phyloP scores from a whole-genome alignment of 1,140 invertebrate species.

The Drosophila trapezifrons region DNA sequence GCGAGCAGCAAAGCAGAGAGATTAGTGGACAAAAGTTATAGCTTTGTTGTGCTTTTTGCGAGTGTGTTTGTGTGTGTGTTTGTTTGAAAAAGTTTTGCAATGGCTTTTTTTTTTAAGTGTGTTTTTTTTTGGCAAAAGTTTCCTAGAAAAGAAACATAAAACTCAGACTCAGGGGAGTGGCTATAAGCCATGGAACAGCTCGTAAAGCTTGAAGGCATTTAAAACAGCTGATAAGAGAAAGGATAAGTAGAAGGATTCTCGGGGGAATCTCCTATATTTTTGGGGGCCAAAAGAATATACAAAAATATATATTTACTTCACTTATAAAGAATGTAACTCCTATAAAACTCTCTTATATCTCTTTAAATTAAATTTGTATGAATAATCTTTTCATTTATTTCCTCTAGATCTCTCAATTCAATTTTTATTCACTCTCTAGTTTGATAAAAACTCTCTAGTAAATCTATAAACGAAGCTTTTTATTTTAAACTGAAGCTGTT shows the following conservation, averaged over 20 bases:
- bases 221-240: neutral
- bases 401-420: too few species aligned
- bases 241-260: too few species aligned
- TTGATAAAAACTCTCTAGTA: too few species aligned
- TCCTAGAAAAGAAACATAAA: constrained; percentile 28
- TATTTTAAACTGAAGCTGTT: neutral
- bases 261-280: too few species aligned
- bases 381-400: too few species aligned
- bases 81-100: constrained; percentile 26
- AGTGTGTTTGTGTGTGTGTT: constrained; percentile 10
- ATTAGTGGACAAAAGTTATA: constrained; percentile 32
- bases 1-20: constrained; percentile 34
- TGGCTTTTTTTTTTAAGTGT: constrained; percentile 8
- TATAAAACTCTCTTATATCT: too few species aligned
- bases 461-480: too few species aligned
- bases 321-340: too few species aligned
- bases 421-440: too few species aligned
- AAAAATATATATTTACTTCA: too few species aligned
- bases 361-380: too few species aligned
- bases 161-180: constrained; percentile 17
- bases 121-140: constrained; percentile 3
- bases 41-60: constrained; percentile 20
- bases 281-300: too few species aligned
- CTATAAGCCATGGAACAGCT: neutral
- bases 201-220: constrained; percentile 11